A percentile compares a stretch with the other conserved stretches of the same genome.
Conservation (phyloP, 23 tunicate species). For the Corella eumyota region DNA sequence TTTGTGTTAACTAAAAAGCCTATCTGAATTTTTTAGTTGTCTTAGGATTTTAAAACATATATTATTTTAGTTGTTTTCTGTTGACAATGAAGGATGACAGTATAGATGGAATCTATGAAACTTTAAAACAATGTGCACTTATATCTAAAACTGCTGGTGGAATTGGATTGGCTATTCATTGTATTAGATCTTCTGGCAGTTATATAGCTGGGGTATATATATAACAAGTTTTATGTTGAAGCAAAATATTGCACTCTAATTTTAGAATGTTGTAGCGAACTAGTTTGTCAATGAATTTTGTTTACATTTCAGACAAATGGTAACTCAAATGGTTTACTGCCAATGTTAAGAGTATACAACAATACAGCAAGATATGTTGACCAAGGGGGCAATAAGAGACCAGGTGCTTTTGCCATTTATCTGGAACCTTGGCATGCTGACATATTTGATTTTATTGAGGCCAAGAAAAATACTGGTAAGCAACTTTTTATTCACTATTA, state of each 20-base stretch:
- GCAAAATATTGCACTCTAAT: too few species aligned
- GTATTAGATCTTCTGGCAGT: constrained; percentile 86
- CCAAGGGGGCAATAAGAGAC: constrained; percentile 99
- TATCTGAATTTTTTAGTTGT: too few species aligned
- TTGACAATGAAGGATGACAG: constrained; percentile 93
- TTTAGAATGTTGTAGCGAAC: not conserved
- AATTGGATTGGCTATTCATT: constrained; percentile 88
- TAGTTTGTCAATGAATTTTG: not conserved
- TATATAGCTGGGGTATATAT: constrained; percentile 98
- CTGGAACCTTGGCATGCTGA: constrained; percentile 99
- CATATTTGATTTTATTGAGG: constrained; percentile 95
- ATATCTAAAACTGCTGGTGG: constrained; percentile 99
- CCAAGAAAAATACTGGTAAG: constrained; percentile 83
- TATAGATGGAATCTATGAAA: constrained; percentile 96
- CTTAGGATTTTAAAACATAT: too few species aligned
- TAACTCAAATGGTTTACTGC: constrained; percentile 93
- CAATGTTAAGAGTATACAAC: constrained; percentile 98
- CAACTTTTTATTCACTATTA: not conserved
- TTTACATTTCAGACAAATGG: constrained; percentile 76
- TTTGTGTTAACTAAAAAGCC: too few species aligned
- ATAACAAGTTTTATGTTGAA: not conserved
- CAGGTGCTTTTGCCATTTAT: constrained; percentile 97
- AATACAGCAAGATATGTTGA: constrained; percentile 99
- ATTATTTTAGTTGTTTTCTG: constrained; percentile 95
- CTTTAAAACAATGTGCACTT: constrained; percentile 92